phyloP scores from a whole-genome alignment of 2,113 vertebrate species.

The Calidris pugnax region DNA sequence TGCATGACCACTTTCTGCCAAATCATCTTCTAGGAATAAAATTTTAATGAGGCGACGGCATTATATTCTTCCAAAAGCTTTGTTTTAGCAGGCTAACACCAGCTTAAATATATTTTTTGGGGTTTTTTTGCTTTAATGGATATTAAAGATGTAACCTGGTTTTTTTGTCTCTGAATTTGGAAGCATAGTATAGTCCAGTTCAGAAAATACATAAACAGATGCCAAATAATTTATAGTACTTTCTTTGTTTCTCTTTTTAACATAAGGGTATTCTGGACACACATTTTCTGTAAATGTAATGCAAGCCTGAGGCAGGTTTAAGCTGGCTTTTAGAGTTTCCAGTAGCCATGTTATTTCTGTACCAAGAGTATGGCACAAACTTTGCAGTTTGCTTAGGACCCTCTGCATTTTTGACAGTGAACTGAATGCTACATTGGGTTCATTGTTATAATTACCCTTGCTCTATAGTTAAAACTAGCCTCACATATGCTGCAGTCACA shows the following conservation, averaged over 20 bases:
- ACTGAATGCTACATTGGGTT: neutral
- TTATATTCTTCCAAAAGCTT: neutral
- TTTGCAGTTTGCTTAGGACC: neutral
- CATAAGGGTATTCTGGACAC: neutral
- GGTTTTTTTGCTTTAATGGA: neutral
- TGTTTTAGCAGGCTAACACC: neutral
- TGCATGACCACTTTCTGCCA: neutral
- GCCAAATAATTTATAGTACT: neutral
- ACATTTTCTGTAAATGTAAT: neutral
- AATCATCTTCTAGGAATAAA: neutral
- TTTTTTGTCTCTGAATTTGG: neutral
- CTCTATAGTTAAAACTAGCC: neutral
- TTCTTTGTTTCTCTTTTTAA: neutral
- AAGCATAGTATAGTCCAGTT: neutral
- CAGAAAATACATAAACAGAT: neutral
- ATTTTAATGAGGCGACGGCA: neutral
- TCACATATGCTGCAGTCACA: neutral
- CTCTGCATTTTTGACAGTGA: neutral
- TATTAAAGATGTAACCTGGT: neutral
- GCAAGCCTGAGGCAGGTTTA: neutral
- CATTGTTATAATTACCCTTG: neutral
- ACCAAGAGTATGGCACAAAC: neutral
- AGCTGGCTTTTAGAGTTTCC: neutral
- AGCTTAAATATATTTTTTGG: neutral
- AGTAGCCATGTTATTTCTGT: neutral